Evolutionary conservation across 2,113 vertebrate species (phyloP), one percentile per base, ranked within the genome.

Genomic region (Mesembrinibis cayennensis): DNA sequence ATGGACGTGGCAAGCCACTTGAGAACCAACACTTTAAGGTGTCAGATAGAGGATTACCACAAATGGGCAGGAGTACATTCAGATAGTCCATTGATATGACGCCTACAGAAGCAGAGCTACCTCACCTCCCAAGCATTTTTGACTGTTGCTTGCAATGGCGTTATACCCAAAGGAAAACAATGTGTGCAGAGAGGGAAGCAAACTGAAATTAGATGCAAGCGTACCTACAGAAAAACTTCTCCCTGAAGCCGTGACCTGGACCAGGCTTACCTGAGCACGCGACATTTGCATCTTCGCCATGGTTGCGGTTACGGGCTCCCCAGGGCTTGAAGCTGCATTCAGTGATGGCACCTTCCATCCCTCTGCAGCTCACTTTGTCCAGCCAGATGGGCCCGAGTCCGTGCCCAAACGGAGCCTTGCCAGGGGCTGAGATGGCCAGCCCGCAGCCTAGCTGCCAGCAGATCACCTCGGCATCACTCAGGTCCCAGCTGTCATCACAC

Each of bases 401-500:
- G 36, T 16, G 22, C 22, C 87, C 88, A 47, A 80, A 84, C 2
- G 2, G 13, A 42, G 94, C 78, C 11, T 40, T 52, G 23, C 42
- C 83, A 13, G 74, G 78, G 23, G 72, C 72, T 36, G 76, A 63
- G n/a, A 62, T 2, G 0, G 91, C 77, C 19, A 8, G 16, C 23
- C 94, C 94, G 4, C 90, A 95, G n/a, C 63, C 90, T 56, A 95
- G 44, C 58, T 93, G 94, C 44, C 34, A 22, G 59, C 91, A 93
- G 30, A 90, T 82, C 8, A 93, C 82, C 18, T 79, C 25, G 1
- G 70, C 91, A 15, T 90, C 66, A 3, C 21, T 45, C 26, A 65
- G 13, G n/a, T 42, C 42, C 91, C 82, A 95, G 71, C 4, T 22
- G 38, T 93, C 72, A 36, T 85, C 81, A 12, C 93, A 92, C 67